Evolutionary conservation across 2,113 vertebrate genomes (phyloP).

Genomic region (Plestiodon gilberti): DNA sequence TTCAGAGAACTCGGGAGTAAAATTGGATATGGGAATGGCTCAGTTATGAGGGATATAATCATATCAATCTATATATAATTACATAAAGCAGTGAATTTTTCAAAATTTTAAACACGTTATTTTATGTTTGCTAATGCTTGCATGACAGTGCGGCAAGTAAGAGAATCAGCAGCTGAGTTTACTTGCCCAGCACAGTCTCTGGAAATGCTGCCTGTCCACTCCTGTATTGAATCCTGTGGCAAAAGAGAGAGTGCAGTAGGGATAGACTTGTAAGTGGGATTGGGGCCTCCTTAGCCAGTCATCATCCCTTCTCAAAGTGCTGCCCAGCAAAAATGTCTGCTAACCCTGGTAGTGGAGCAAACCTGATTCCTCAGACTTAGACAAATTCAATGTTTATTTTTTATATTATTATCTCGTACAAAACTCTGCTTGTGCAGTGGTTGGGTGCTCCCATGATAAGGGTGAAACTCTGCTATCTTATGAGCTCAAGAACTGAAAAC

Average conservation of each 20-base stretch:
- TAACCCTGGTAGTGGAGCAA: neutral
- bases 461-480: neutral
- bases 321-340: neutral
- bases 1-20: constrained; percentile 49
- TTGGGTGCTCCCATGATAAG: neutral
- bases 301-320: too few relatives aligned
- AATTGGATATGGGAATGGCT: constrained; percentile 52
- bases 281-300: neutral
- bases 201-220: neutral
- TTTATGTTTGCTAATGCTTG: neutral
- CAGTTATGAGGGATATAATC: neutral
- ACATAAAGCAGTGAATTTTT: too few relatives aligned
- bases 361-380: neutral
- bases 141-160: neutral
- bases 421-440: neutral
- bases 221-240: neutral
- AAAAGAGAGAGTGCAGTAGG: neutral
- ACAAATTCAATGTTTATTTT: neutral
- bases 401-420: neutral
- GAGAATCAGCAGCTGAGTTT: neutral
- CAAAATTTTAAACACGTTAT: neutral
- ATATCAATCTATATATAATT: too few relatives aligned
- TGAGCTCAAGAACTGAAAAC: neutral
- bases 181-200: neutral
- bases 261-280: neutral